These are phyloP conservation scores for Pygoscelis adeliae DNA, from an alignment of 2,113 vertebrate genomes.

Conservation along the genomic window DNA sequence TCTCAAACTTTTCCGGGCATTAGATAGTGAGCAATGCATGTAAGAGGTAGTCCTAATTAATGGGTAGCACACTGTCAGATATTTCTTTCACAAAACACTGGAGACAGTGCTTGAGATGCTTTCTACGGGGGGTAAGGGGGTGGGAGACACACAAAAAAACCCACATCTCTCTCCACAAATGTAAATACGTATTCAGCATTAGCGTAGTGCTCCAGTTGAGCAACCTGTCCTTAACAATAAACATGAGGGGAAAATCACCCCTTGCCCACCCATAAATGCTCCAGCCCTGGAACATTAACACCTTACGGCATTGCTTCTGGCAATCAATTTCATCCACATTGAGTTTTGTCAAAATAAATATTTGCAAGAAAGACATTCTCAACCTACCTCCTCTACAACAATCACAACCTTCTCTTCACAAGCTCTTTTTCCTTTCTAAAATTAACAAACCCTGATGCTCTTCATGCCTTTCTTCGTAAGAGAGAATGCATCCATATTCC, in stretches of 20 bases:
- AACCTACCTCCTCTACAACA: neutral
- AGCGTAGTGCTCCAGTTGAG: neutral
- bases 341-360: neutral
- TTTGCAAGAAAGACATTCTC: neutral
- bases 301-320: neutral
- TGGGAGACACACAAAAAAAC: neutral
- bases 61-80: neutral
- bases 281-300: neutral
- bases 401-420: neutral
- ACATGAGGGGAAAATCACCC: neutral
- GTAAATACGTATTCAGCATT: neutral
- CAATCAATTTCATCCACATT: neutral
- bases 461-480: neutral
- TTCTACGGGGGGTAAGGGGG: fast-evolving
- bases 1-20: neutral
- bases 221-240: neutral
- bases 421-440: neutral
- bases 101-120: neutral
- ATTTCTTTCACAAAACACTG: neutral
- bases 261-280: neutral
- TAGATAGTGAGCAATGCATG: neutral
- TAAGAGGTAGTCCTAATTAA: neutral
- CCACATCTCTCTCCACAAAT: neutral
- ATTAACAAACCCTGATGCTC: neutral
- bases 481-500: neutral